Conservation (phyloP, 2,113 vertebrate genomes). For the Pteruthius melanotis region DNA sequence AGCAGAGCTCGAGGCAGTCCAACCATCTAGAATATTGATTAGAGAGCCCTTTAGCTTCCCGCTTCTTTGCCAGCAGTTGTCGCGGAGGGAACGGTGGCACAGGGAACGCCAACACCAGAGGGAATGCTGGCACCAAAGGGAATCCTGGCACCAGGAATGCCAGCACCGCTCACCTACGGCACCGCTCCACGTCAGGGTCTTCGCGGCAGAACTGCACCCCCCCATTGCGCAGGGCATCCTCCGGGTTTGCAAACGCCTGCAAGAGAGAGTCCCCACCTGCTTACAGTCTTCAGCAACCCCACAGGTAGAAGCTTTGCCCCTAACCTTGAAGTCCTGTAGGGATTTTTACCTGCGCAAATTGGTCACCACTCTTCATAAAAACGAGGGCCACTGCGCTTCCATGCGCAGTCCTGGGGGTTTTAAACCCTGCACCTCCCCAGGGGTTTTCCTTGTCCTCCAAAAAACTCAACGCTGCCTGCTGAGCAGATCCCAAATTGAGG, state of each 20-base stretch:
- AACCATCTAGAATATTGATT: not conserved
- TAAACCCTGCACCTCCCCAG: not conserved
- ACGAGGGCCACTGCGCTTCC: no score
- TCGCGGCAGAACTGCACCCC: constrained; percentile 79
- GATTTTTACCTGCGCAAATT: not conserved
- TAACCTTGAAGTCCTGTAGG: not conserved
- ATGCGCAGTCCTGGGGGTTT: fast-evolving
- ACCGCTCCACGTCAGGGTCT: constrained; percentile 87
- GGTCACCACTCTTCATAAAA: not conserved
- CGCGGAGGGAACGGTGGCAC: not conserved
- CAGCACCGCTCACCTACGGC: constrained; percentile 70
- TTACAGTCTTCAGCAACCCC: not conserved
- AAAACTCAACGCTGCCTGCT: not conserved
- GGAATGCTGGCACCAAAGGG: not conserved
- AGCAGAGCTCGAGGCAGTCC: not conserved
- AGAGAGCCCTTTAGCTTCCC: not conserved
- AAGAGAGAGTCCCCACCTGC: not conserved
- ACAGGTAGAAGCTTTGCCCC: not conserved
- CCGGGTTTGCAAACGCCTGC: constrained; percentile 92
- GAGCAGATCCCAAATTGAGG: not conserved
- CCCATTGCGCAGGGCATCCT: constrained; percentile 87
- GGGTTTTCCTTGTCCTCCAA: not conserved
- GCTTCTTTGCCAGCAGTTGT: not conserved
- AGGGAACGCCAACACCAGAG: not conserved
- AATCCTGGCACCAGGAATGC: not conserved